phyloP scores from a whole-genome alignment of 2,888 invertebrate species.

The Drosophila lutescens region DNA sequence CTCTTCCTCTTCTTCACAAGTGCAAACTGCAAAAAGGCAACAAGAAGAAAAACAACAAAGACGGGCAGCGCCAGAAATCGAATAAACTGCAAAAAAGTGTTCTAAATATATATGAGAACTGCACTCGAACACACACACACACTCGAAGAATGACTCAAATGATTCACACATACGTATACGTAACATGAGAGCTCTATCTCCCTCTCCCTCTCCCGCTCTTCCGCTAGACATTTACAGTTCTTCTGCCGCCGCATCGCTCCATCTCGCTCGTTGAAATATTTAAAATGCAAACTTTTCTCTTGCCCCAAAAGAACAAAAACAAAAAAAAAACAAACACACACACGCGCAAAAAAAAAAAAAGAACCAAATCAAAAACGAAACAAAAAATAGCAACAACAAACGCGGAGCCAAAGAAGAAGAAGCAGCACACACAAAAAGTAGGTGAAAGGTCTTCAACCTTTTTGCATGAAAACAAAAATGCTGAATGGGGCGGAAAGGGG shows the following conservation, averaged over 20 bases:
- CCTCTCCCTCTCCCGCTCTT: conserved; percentile 1
- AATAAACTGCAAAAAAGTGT: conserved; percentile 31
- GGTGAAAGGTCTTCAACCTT: conserved; percentile 82
- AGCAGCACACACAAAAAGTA: conserved; percentile 71
- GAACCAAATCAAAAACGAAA: conserved; percentile 45
- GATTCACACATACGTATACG: conserved; percentile 15
- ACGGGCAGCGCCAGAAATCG: conserved; percentile 13
- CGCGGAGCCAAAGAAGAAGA: conserved; percentile 33
- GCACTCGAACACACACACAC: conserved; percentile 11
- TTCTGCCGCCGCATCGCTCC: conserved; percentile 16
- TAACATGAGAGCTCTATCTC: conserved; percentile 34
- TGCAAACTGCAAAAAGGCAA: conserved; percentile 9
- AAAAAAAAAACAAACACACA: neutral
- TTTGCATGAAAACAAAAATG: conserved; percentile 78
- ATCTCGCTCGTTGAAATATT: conserved; percentile 33
- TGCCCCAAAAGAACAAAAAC: conserved; percentile 16
- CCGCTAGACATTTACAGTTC: conserved; percentile 36
- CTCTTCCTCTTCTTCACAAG: conserved; percentile 1
- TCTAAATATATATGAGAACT: conserved; percentile 38
- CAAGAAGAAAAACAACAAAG: neutral
- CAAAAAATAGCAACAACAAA: conserved; percentile 46
- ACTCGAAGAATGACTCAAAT: conserved; percentile 32
- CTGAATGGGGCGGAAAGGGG: conserved; percentile 44
- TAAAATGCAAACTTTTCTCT: conserved; percentile 38
- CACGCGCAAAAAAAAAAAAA: conserved; percentile 23